Evolutionary conservation across 2,888 invertebrate genomes (phyloP), one percentile per base, ranked within the genome.

Genomic region (Tetranychus truncatus): DNA sequence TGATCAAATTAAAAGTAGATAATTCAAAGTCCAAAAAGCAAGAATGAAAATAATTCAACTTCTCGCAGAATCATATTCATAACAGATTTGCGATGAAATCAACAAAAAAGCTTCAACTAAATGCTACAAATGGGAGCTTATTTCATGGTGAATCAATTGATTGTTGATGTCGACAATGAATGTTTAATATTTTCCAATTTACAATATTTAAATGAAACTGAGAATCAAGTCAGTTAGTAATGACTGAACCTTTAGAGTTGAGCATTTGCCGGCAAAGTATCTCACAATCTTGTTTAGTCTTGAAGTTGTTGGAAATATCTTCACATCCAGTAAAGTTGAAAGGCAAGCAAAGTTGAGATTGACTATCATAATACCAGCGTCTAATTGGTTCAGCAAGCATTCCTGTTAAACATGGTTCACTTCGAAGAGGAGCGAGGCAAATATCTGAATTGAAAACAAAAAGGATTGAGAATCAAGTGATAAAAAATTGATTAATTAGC

Each of bases 251-350:
- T 55, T 55, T 15, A 9, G 55, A 55, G 55, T 55, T 55, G 55
- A 55, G 55, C 55, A 55, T 55, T 55, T 55, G 55, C 15, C 55
- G 55, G 21, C 69, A 69, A 20, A 24, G 5, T 69, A 20, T 69
- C 34, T 69, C 69, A 69, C 69, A 69, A 24, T 20, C 34, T 24
- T 69, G 20, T 69, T 24, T 18, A 11, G 21, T 11, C 20, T 11
- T 11, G 34, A 69, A 69, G 20, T 69, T 69, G 20, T 69, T 69
- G 34, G 20, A 24, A 18, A 20, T 24, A 24, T 69, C 21, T 21
- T 69, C 69, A 69, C 69, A 69, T 20, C 69, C 69, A 11, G 69
- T 69, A 21, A 24, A 24, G 11, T 69, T 20, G 21, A 69, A 69
- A 11, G 20, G 69, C 11, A 24, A 20, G 4, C 69, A 69, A 69